Conservation (phyloP, 2,888 invertebrate species). For the Ctenicera cuprea region DNA sequence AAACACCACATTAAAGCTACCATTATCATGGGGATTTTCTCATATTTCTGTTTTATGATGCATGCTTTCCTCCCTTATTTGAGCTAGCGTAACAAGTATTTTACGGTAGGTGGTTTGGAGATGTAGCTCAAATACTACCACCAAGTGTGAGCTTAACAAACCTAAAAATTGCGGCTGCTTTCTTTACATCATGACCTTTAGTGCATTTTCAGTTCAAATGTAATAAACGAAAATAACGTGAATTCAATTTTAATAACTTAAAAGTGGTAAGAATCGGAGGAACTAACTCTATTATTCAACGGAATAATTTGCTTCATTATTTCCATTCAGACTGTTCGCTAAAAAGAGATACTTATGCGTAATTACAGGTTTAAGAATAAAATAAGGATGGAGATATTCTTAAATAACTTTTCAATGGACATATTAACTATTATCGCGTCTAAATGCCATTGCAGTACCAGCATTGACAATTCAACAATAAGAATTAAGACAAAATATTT, state of each 20-base stretch:
- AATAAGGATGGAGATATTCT: slow-evolving; percentile 2
- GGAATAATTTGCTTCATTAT: slow-evolving; percentile 21
- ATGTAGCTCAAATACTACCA: neutral
- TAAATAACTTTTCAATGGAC: neutral
- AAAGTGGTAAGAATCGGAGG: slow-evolving; percentile 13
- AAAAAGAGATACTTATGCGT: slow-evolving; percentile 11
- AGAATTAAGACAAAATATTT: neutral
- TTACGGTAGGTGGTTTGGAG: slow-evolving; percentile 8
- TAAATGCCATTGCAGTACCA: neutral
- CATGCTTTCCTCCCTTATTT: slow-evolving; percentile 19
- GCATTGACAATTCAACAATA: neutral
- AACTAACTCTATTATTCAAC: slow-evolving; percentile 29
- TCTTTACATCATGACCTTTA: neutral
- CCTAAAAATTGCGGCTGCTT: neutral
- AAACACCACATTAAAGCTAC: slow-evolving; percentile 45
- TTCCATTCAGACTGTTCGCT: neutral
- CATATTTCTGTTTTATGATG: slow-evolving; percentile 38
- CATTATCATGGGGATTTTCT: slow-evolving; percentile 44
- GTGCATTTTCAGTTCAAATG: neutral
- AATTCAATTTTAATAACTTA: slow-evolving; percentile 25
- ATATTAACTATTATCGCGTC: neutral
- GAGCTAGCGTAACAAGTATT: slow-evolving; percentile 25
- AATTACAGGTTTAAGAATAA: slow-evolving; percentile 21
- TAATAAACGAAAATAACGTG: neutral
- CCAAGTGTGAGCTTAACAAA: slow-evolving; percentile 11